A percentile compares a stretch with the other conserved stretches of the same genome.
phyloP scores from a whole-genome alignment of 2,797 vertebrate genomes.

The Pitangus sulphuratus region DNA sequence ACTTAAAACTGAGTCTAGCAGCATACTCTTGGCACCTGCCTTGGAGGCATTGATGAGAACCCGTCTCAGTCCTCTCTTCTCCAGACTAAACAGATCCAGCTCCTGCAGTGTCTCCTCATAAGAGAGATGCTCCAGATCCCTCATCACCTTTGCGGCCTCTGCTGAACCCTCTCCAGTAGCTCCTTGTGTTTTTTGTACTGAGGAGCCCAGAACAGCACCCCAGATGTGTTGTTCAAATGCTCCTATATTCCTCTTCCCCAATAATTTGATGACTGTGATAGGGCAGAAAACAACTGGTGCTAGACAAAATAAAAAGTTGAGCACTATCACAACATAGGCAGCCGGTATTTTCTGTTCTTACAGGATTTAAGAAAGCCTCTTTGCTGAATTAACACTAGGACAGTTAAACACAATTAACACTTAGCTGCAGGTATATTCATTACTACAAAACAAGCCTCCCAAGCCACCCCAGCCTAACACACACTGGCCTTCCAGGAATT shows the following conservation, averaged over 20 bases:
- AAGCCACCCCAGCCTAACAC: neutral
- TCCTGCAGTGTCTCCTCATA: neutral
- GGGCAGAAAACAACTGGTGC: neutral
- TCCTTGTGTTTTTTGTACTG: neutral
- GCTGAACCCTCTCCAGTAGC: neutral
- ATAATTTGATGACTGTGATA: neutral
- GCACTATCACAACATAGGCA: neutral
- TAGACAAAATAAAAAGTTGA: neutral
- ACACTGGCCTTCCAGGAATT: neutral
- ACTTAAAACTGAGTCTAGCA: neutral
- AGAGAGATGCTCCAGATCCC: neutral
- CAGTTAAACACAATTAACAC: conserved; percentile 27
- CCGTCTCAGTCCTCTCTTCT: neutral
- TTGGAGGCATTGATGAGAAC: neutral
- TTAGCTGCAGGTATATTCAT: neutral
- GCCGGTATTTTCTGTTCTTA: neutral
- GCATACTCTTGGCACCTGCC: neutral
- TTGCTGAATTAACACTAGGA: conserved; percentile 6
- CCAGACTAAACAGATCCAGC: neutral
- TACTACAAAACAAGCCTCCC: neutral
- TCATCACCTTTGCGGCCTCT: neutral
- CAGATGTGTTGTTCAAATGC: neutral
- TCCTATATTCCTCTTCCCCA: neutral
- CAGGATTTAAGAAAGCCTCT: conserved; percentile 20
- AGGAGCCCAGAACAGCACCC: neutral